phyloP scores from a whole-genome alignment of 2,113 vertebrate species.

The Callopanchax toddi region DNA sequence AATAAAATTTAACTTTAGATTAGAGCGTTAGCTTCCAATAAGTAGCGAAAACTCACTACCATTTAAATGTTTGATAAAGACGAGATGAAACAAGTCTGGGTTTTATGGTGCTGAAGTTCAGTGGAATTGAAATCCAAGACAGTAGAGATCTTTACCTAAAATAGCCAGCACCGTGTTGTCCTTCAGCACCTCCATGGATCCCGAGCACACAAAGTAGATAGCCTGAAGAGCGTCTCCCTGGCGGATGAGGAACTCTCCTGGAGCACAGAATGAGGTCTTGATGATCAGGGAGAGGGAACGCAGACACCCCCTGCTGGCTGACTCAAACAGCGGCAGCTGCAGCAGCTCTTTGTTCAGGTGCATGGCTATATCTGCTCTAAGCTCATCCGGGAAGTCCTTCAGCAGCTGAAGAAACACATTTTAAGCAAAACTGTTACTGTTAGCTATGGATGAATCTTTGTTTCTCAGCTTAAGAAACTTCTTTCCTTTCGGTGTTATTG shows the following conservation, averaged over 20 bases:
- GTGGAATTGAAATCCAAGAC: no score
- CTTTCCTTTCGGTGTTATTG: not conserved
- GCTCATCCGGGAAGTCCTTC: constrained; percentile 82
- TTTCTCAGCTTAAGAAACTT: not conserved
- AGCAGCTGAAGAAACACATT: constrained; percentile 62
- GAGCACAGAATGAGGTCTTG: constrained; percentile 81
- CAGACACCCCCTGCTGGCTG: constrained; percentile 81
- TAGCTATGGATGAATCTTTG: not conserved
- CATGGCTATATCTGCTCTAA: constrained; percentile 82
- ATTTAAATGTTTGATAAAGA: no score
- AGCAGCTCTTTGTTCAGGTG: constrained; percentile 81
- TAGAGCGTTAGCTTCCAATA: no score
- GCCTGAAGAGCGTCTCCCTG: constrained; percentile 82
- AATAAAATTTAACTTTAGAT: no score
- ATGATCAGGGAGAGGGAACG: constrained; percentile 82
- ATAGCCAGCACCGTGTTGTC: constrained; percentile 81
- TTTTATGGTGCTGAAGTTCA: constrained; percentile 32
- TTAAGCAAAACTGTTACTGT: not conserved
- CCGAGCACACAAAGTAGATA: constrained; percentile 82
- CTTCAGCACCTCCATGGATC: constrained; percentile 83
- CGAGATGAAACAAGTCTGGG: constrained; percentile 1
- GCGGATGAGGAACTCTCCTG: constrained; percentile 81
- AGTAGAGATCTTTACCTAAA: constrained; percentile 62
- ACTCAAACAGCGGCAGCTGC: constrained; percentile 80
- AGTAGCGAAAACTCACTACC: no score